Evolutionary conservation across 2,797 vertebrate genomes (phyloP).

Genomic region (Coracias cyanogaster): DNA sequence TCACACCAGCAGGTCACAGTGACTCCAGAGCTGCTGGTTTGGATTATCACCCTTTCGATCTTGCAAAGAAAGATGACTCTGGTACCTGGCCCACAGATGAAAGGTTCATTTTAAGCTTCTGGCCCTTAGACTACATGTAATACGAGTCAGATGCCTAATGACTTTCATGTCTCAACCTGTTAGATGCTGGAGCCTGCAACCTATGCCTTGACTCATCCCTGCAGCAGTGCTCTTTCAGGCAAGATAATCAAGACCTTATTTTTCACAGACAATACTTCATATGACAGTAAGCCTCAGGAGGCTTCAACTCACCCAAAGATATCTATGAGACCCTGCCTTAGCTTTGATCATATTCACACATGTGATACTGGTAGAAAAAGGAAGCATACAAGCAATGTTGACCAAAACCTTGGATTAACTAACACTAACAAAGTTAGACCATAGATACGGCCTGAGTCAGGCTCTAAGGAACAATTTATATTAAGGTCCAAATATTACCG

Average conservation of each 20-base stretch:
- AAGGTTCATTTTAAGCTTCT: conserved; percentile 70
- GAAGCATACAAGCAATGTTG: not conserved
- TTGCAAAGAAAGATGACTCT: conserved; percentile 65
- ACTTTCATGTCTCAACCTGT: conserved; percentile 67
- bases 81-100: conserved; percentile 71
- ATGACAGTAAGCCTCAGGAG: conserved; percentile 6
- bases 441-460: not conserved
- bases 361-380: not conserved
- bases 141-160: conserved; percentile 61
- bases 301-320: not conserved
- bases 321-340: not conserved
- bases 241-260: conserved; percentile 63
- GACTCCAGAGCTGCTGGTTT: conserved; percentile 43
- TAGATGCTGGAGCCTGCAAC: conserved; percentile 55
- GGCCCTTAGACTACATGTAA: conserved; percentile 65
- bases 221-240: conserved; percentile 50
- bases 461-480: not conserved
- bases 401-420: not conserved
- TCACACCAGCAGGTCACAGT: not conserved
- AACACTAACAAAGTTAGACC: not conserved
- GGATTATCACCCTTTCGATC: conserved; percentile 49
- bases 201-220: conserved; percentile 67
- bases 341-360: not conserved
- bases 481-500: not conserved
- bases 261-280: conserved; percentile 34